These are phyloP conservation scores for Amia ocellicauda DNA, from an alignment of 2,113 vertebrate species.

Conservation along the genomic window DNA sequence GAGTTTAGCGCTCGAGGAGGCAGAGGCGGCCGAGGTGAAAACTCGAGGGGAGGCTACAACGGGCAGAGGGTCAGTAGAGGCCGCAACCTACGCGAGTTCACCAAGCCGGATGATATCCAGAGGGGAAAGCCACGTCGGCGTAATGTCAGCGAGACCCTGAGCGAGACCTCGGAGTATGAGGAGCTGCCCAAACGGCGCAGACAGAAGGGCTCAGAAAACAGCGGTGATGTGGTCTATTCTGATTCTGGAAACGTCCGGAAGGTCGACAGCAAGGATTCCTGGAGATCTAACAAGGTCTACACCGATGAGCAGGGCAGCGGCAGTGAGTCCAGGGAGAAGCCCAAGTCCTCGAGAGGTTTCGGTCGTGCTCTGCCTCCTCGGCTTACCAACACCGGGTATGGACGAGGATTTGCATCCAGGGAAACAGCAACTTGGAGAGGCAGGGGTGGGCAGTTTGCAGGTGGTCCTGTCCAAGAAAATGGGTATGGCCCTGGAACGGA, in stretches of 20 bases:
- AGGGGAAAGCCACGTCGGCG: slow-evolving; percentile 81
- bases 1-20: slow-evolving; percentile 82
- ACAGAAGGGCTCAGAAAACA: slow-evolving; percentile 78
- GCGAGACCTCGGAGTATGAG: slow-evolving; percentile 92
- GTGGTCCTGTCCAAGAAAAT: slow-evolving; percentile 75
- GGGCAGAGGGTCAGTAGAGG: slow-evolving; percentile 68
- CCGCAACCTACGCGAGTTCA: slow-evolving; percentile 72
- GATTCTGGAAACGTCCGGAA: slow-evolving; percentile 69
- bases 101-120: slow-evolving; percentile 77
- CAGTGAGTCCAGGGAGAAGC: slow-evolving; percentile 68
- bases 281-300: slow-evolving; percentile 87
- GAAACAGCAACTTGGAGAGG: slow-evolving; percentile 82
- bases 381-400: slow-evolving; percentile 77
- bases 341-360: slow-evolving; percentile 68
- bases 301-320: slow-evolving; percentile 69
- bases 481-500: slow-evolving; percentile 64
- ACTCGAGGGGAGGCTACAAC: slow-evolving; percentile 57
- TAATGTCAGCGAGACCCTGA: slow-evolving; percentile 91
- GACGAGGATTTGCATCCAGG: slow-evolving; percentile 70
- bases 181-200: slow-evolving; percentile 90
- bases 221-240: slow-evolving; percentile 59
- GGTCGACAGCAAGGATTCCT: slow-evolving; percentile 81
- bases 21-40: slow-evolving; percentile 22
- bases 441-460: slow-evolving; percentile 57
- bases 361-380: slow-evolving; percentile 85